Evolutionary conservation across 2,113 vertebrate species (phyloP).

Genomic region (Hystrix brachyura): DNA sequence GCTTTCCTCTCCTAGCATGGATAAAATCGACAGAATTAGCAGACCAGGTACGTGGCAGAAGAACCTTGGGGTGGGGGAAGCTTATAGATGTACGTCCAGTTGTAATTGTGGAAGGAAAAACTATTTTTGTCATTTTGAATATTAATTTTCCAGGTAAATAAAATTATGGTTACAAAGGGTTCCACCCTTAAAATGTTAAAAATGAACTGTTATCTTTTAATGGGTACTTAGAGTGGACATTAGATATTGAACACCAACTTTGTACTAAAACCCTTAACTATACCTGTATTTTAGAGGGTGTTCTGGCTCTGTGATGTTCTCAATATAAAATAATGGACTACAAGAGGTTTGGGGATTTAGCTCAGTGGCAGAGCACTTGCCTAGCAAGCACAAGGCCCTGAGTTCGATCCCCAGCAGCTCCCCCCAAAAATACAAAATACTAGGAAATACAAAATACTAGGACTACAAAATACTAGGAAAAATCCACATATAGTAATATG

Average conservation of each 20-base stretch:
- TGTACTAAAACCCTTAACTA: neutral
- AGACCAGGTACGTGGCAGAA: constrained; percentile 93
- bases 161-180: neutral
- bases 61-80: neutral
- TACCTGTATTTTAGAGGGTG: neutral
- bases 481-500: neutral
- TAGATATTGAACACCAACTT: neutral
- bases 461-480: neutral
- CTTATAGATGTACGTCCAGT: neutral
- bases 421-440: no score
- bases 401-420: no score
- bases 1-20: constrained; percentile 94
- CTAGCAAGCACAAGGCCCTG: no score
- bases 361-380: no score
- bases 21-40: constrained; percentile 95
- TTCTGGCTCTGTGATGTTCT: neutral
- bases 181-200: neutral
- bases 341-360: no score
- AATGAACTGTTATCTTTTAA: neutral
- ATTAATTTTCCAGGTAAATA: neutral
- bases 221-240: neutral
- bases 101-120: constrained; percentile 32
- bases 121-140: constrained; percentile 48
- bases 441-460: no score
- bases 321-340: neutral